A percentile compares a stretch with the other conserved stretches of the same genome.
Conservation (phyloP, 1,140 invertebrate genomes). For the Monomorium pharaonis region DNA sequence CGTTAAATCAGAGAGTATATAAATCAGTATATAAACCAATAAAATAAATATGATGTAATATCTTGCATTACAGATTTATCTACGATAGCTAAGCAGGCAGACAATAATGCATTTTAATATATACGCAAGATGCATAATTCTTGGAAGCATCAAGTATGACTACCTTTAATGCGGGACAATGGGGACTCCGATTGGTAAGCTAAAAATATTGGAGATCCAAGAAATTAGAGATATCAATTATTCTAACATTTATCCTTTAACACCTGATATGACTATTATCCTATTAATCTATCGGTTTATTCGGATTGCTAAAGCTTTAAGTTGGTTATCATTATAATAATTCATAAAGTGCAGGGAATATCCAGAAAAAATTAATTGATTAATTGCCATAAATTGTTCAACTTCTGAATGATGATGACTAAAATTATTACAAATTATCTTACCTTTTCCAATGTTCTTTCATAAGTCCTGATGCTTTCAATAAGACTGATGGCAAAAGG, state of each 20-base stretch:
- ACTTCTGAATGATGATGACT: slow-evolving; percentile 15
- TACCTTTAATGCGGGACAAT: slow-evolving; percentile 83
- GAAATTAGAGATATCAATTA: slow-evolving; percentile 76
- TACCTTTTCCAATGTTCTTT: slow-evolving; percentile 98
- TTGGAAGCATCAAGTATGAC: slow-evolving; percentile 77
- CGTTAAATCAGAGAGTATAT: slow-evolving; percentile 33
- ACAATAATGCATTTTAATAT: slow-evolving; percentile 74
- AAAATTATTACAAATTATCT: slow-evolving; percentile 48
- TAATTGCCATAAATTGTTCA: slow-evolving; percentile 68
- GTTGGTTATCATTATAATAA: slow-evolving; percentile 45
- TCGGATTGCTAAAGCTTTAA: slow-evolving; percentile 56
- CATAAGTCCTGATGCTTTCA: slow-evolving; percentile 98
- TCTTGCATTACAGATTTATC: slow-evolving; percentile 69
- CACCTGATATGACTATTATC: slow-evolving; percentile 65
- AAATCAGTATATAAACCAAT: slow-evolving; percentile 17
- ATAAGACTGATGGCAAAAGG: slow-evolving; percentile 99
- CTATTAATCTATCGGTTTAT: slow-evolving; percentile 70
- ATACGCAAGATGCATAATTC: slow-evolving; percentile 79
- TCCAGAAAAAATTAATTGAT: slow-evolving; percentile 81
- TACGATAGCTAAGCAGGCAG: slow-evolving; percentile 79
- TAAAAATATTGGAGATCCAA: slow-evolving; percentile 82
- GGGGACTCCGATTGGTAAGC: slow-evolving; percentile 84
- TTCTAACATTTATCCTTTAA: slow-evolving; percentile 65
- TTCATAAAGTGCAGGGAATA: slow-evolving; percentile 44
- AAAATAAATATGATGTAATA: slow-evolving; percentile 64